Evolutionary conservation across 2,888 invertebrate species (phyloP).

Genomic region (Acheta domesticus): DNA sequence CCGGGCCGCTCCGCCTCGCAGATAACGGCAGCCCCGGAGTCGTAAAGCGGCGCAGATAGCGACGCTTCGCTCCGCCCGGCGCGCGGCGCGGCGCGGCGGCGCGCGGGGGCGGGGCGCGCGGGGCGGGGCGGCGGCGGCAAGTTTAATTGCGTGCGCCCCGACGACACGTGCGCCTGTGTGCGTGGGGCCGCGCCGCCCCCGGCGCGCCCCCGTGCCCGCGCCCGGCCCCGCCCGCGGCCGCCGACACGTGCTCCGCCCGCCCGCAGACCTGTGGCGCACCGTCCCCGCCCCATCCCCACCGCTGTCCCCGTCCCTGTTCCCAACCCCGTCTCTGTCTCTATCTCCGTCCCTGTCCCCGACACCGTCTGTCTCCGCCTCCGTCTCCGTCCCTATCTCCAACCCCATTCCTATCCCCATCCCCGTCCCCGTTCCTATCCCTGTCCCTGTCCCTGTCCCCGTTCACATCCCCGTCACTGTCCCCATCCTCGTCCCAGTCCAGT

Average conservation of each 20-base stretch:
- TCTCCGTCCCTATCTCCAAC: no score
- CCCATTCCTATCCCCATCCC: no score
- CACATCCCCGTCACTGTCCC: no score
- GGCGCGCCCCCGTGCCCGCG: neutral
- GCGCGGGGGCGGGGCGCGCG: neutral
- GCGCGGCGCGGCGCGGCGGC: neutral
- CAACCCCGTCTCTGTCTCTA: no score
- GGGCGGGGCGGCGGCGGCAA: neutral
- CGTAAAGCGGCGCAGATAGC: slow-evolving; percentile 9
- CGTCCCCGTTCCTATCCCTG: no score
- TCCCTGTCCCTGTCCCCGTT: no score
- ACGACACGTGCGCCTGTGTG: slow-evolving; percentile 4
- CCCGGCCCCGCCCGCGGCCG: neutral
- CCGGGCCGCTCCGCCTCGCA: neutral
- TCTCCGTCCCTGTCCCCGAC: no score
- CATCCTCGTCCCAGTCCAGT: no score
- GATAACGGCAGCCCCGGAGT: slow-evolving; percentile 1
- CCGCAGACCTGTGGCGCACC: neutral
- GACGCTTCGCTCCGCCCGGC: neutral
- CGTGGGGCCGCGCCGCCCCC: neutral
- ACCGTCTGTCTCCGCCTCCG: no score
- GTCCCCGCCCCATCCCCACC: neutral
- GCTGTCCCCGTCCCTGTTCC: no score
- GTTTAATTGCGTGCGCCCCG: neutral
- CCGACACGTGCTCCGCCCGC: neutral